Conservation (phyloP, 2,113 vertebrate species). For the Sapajus apella region DNA sequence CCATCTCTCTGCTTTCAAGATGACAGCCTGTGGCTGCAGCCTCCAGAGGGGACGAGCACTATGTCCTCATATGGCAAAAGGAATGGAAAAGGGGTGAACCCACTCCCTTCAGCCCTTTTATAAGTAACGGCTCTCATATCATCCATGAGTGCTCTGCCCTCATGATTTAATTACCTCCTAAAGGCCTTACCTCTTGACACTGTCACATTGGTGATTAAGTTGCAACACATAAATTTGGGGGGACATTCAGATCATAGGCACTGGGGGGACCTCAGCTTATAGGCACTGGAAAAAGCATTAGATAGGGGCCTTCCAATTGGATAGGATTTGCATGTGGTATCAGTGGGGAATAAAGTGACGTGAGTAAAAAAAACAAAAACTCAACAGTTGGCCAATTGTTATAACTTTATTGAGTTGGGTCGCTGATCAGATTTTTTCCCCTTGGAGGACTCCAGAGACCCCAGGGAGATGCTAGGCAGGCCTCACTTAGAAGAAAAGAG, state of each 20-base stretch:
- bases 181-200: neutral
- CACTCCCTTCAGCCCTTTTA: neutral
- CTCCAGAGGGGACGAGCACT: neutral
- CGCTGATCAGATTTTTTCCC: neutral
- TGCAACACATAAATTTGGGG: neutral
- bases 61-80: neutral
- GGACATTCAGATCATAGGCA: neutral
- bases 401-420: neutral
- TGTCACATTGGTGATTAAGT: neutral
- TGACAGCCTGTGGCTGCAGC: neutral
- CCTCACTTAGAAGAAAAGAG: neutral
- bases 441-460: neutral
- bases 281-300: neutral
- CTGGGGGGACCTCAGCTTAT: neutral
- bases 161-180: neutral
- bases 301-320: neutral
- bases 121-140: neutral
- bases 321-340: neutral
- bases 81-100: neutral
- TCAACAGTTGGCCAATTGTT: neutral
- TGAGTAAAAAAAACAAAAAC: neutral
- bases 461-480: neutral
- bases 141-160: neutral
- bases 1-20: neutral
- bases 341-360: neutral